Conservation (phyloP, 2,113 vertebrate species). For the Eurypyga helias region DNA sequence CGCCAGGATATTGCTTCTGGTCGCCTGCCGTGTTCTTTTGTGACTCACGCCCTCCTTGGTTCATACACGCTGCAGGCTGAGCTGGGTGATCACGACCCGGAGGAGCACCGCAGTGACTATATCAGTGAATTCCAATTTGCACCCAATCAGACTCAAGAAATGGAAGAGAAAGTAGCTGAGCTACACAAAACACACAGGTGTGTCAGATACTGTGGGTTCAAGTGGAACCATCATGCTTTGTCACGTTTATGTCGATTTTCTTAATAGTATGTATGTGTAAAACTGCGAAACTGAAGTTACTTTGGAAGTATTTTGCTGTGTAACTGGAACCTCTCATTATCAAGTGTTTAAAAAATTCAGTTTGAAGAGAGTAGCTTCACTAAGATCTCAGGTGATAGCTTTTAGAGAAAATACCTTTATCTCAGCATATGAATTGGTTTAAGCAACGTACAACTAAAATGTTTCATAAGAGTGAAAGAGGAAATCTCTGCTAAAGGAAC, state of each 20-base stretch:
- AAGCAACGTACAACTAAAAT: neutral
- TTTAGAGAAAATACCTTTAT: neutral
- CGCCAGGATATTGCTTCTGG: conserved; percentile 85
- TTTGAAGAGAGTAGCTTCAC: neutral
- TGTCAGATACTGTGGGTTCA: neutral
- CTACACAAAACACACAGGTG: conserved; percentile 95
- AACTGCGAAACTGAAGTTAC: neutral
- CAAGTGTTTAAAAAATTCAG: neutral
- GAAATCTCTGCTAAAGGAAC: neutral
- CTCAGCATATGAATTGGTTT: neutral
- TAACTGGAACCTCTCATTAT: neutral
- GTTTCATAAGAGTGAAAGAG: neutral
- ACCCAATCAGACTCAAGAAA: conserved; percentile 91
- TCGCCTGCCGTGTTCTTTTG: conserved; percentile 86
- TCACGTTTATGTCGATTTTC: neutral
- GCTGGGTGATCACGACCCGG: conserved; percentile 90
- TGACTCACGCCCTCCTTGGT: conserved; percentile 86
- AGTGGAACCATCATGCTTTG: neutral
- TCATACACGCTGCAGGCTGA: conserved; percentile 90
- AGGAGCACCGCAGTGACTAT: conserved; percentile 83
- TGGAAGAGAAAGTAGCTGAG: conserved; percentile 96
- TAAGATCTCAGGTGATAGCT: neutral
- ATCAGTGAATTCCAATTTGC: conserved; percentile 89
- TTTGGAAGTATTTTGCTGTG: neutral
- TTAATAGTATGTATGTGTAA: neutral